These are phyloP conservation scores for Phataginus tetradactyla DNA, from an alignment of 2,797 vertebrate species.

Conservation along the genomic window DNA sequence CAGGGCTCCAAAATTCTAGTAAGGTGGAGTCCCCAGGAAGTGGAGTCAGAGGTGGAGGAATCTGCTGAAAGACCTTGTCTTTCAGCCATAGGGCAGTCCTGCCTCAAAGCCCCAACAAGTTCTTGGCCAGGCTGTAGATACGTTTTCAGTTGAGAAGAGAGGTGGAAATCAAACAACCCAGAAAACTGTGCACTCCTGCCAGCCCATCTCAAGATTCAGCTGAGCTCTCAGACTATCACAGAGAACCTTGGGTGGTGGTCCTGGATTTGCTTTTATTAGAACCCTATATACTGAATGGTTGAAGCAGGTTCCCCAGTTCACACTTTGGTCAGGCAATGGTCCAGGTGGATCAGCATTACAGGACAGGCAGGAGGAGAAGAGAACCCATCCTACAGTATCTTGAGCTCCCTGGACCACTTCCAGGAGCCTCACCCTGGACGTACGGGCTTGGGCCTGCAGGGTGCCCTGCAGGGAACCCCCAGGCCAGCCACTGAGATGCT, in stretches of 20 bases:
- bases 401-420: neutral
- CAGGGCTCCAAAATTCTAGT: neutral
- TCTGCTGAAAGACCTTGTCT: neutral
- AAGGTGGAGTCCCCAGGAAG: neutral
- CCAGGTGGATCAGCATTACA: neutral
- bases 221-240: neutral
- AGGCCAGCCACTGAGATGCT: conserved; percentile 2
- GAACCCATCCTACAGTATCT: neutral
- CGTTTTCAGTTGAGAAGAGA: neutral
- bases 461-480: conserved; percentile 49
- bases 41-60: neutral
- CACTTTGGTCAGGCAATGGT: neutral
- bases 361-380: neutral
- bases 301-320: neutral
- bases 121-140: neutral
- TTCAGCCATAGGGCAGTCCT: neutral
- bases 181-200: neutral
- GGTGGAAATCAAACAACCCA: neutral
- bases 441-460: neutral
- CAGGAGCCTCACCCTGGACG: neutral
- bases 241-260: neutral
- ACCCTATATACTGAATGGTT: neutral
- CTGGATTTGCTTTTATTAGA: neutral
- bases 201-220: neutral
- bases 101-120: neutral